phyloP scores from a whole-genome alignment of 2,113 vertebrate species.

The Theropithecus gelada region DNA sequence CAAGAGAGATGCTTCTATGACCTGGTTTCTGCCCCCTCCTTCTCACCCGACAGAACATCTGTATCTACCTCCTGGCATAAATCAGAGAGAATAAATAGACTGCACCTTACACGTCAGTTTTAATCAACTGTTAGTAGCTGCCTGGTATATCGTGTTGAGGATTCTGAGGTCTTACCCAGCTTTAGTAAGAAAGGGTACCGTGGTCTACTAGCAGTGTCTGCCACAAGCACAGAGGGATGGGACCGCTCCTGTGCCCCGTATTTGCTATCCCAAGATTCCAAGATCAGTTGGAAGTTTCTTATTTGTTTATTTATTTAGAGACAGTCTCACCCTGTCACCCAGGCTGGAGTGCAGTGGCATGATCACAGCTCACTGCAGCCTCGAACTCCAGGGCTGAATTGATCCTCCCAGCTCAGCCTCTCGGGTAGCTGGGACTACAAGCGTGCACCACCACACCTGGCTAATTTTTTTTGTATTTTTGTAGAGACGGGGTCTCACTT shows the following conservation, averaged over 20 bases:
- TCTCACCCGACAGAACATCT: background rate
- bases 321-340: too few species aligned
- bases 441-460: too few species aligned
- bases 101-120: background rate
- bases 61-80: background rate
- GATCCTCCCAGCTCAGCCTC: too few species aligned
- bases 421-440: too few species aligned
- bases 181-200: background rate
- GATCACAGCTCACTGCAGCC: too few species aligned
- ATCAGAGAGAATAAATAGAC: background rate
- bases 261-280: background rate
- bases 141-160: background rate
- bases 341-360: too few species aligned
- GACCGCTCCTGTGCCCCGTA: fast-evolving
- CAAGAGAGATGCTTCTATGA: background rate
- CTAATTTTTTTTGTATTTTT: too few species aligned
- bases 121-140: background rate
- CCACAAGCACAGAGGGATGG: fast-evolving
- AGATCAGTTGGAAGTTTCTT: background rate
- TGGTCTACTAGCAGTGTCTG: background rate
- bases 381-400: too few species aligned
- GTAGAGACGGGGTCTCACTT: too few species aligned
- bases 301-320: too few species aligned
- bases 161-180: background rate
- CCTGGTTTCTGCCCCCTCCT: background rate